phyloP scores from a whole-genome alignment of 1,140 invertebrate genomes.

The Diuraphis noxia region DNA sequence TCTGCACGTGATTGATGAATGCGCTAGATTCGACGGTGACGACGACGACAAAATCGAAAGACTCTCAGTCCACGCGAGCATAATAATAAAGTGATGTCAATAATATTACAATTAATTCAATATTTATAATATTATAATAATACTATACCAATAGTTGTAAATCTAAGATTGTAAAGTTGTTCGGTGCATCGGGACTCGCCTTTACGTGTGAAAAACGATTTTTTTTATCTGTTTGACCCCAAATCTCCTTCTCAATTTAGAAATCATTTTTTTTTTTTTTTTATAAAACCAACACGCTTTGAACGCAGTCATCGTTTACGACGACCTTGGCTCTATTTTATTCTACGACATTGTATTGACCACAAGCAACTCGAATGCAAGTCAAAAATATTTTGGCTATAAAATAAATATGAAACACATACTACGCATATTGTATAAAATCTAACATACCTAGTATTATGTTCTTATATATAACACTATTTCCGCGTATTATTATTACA shows the following conservation, averaged over 20 bases:
- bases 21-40: background rate
- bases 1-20: conserved; percentile 50
- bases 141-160: background rate
- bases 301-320: background rate
- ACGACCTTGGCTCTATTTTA: background rate
- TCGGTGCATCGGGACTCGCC: too few species aligned
- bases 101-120: background rate
- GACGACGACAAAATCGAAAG: background rate
- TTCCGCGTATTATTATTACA: background rate
- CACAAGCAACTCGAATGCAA: background rate
- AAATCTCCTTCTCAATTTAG: background rate
- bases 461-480: background rate
- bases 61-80: background rate
- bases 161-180: background rate
- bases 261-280: too few species aligned
- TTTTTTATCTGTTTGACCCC: background rate
- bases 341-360: background rate
- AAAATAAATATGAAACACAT: background rate
- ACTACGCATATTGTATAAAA: background rate
- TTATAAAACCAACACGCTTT: background rate
- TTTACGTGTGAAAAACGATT: background rate
- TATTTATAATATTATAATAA: background rate
- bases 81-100: background rate
- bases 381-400: background rate
- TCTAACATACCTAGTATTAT: background rate